Percentiles rank a stretch among this genome's conserved stretches.
Evolutionary conservation across 2,113 vertebrate genomes (phyloP).

Genomic region (Lophotis ruficrista): DNA sequence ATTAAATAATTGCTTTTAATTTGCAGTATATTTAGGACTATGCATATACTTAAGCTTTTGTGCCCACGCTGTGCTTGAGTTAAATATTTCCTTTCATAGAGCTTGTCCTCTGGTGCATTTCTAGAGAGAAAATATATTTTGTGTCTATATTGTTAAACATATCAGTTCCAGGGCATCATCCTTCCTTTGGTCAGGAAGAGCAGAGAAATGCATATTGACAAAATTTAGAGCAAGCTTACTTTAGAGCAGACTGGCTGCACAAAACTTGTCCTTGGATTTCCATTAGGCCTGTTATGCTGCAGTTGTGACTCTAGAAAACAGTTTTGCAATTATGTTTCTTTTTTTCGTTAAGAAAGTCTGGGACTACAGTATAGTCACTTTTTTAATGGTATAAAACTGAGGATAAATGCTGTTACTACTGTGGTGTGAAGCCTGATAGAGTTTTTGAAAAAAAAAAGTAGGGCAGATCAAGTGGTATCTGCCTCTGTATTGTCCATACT

Average conservation of each 20-base stretch:
- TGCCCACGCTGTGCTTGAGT: not conserved
- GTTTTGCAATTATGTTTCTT: not conserved
- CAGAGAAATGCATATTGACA: accelerated
- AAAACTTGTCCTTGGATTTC: not conserved
- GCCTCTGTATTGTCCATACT: not conserved
- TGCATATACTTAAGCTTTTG: not conserved
- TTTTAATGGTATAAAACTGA: not conserved
- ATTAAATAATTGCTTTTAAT: not conserved
- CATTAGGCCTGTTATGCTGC: not conserved
- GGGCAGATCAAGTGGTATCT: not conserved
- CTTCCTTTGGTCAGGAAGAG: not conserved
- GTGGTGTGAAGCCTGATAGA: not conserved
- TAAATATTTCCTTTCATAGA: not conserved
- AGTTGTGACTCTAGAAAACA: not conserved
- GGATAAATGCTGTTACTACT: not conserved
- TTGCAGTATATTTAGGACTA: not conserved
- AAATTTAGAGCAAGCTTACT: not conserved
- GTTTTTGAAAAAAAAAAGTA: not conserved
- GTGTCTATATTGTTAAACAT: not conserved
- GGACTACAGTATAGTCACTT: not conserved
- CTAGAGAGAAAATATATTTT: not conserved
- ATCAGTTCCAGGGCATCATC: not conserved
- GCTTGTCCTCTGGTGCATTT: not conserved
- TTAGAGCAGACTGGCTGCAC: not conserved
- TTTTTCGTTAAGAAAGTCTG: not conserved